phyloP scores from a whole-genome alignment of 2,888 invertebrate species.

The Drosophila barbarae region DNA sequence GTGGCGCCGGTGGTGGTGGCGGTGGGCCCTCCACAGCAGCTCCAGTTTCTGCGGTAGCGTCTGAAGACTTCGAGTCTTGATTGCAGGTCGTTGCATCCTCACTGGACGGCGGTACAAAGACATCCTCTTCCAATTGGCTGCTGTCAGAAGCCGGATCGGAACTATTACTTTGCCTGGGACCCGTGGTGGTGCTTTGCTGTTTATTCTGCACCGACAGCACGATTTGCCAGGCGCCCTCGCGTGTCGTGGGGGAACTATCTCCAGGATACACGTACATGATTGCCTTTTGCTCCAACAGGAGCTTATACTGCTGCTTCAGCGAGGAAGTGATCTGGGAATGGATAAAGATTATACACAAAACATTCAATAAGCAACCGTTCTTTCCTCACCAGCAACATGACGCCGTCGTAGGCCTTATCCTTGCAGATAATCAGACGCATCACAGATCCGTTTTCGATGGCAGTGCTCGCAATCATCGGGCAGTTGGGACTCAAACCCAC shows the following conservation, averaged over 20 bases:
- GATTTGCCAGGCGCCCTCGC: constrained; percentile 79
- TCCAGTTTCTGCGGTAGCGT: constrained; percentile 24
- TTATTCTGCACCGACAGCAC: constrained; percentile 76
- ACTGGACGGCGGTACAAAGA: constrained; percentile 57
- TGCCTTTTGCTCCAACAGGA: constrained; percentile 89
- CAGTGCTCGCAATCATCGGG: constrained; percentile 80
- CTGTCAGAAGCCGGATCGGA: constrained; percentile 77
- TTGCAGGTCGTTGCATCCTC: constrained; percentile 59
- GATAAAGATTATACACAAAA: not conserved
- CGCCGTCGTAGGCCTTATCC: constrained; percentile 83
- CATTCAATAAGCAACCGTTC: too few species aligned
- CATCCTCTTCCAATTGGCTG: constrained; percentile 76
- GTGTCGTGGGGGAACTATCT: constrained; percentile 76
- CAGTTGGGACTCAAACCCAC: constrained; percentile 79
- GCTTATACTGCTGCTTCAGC: constrained; percentile 89
- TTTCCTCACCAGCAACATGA: constrained; percentile 81
- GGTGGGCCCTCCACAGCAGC: constrained; percentile 34
- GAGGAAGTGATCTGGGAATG: constrained; percentile 85
- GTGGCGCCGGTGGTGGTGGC: constrained; percentile 61
- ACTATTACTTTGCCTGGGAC: constrained; percentile 70
- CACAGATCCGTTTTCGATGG: constrained; percentile 78
- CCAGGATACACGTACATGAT: constrained; percentile 86
- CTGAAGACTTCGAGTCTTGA: constrained; percentile 16
- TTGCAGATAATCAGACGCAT: constrained; percentile 82
- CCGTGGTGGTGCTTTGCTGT: constrained; percentile 41